Evolutionary conservation across 2,797 vertebrate species (phyloP).

Genomic region (Rhabdophis nuchalis): DNA sequence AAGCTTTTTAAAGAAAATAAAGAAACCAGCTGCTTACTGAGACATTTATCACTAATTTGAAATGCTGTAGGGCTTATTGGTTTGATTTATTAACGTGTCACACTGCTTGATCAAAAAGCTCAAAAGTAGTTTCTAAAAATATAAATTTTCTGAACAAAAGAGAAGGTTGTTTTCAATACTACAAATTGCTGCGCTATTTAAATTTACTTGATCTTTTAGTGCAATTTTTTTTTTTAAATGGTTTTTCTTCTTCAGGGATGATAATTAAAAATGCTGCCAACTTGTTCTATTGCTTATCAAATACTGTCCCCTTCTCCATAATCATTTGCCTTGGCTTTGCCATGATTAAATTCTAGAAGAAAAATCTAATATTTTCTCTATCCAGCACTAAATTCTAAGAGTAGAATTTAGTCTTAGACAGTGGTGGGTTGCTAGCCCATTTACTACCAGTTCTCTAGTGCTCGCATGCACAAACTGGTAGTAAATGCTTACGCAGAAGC

Average conservation of each 20-base stretch:
- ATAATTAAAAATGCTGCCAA: not conserved
- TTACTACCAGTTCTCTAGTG: too few species aligned
- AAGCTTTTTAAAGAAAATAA: not conserved
- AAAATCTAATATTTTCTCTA: not conserved
- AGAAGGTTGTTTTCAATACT: not conserved
- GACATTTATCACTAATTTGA: not conserved
- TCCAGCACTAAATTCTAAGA: not conserved
- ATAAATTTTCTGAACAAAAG: not conserved
- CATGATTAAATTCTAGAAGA: not conserved
- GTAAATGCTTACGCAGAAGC: too few species aligned
- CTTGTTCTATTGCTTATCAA: slow-evolving; percentile 18
- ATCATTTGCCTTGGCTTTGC: not conserved
- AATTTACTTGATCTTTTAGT: slow-evolving; percentile 4
- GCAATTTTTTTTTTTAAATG: not conserved
- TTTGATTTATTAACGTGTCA: not conserved
- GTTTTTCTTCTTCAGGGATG: not conserved
- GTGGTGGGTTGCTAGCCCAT: too few species aligned
- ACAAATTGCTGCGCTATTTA: not conserved
- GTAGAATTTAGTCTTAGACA: not conserved
- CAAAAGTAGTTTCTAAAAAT: not conserved
- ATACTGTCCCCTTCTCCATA: not conserved
- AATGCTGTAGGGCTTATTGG: slow-evolving; percentile 19
- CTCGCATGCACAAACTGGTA: too few species aligned
- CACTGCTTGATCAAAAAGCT: not conserved
- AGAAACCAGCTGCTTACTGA: not conserved